These are phyloP conservation scores for Stenotaenia linearis DNA, from an alignment of 2,888 invertebrate species.

Conservation along the genomic window DNA sequence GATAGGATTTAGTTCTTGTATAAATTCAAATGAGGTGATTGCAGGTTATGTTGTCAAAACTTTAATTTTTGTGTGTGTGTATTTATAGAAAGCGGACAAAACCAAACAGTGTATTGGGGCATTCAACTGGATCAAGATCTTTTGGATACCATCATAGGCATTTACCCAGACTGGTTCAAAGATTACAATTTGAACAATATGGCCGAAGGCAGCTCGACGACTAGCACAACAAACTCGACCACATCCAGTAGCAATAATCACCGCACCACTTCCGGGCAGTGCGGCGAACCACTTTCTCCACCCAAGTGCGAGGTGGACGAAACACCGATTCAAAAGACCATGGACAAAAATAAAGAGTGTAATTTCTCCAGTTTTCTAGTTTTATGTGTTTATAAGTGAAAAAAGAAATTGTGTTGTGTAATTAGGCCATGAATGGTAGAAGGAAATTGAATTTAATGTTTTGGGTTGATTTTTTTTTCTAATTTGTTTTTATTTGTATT, in stretches of 20 bases:
- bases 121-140: slow-evolving; percentile 88
- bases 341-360: slow-evolving; percentile 98
- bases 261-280: neutral
- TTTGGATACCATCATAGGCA: slow-evolving; percentile 82
- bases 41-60: neutral
- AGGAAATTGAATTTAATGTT: neutral
- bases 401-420: neutral
- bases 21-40: neutral
- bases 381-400: too few species aligned
- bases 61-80: neutral
- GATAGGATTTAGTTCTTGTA: neutral
- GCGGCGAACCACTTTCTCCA: slow-evolving; percentile 56
- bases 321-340: slow-evolving; percentile 82
- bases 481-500: slow-evolving; percentile 39
- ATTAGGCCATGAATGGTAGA: too few species aligned
- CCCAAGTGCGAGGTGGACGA: slow-evolving; percentile 91
- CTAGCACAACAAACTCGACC: slow-evolving; percentile 37
- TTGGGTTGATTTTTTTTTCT: neutral
- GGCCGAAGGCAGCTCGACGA: slow-evolving; percentile 40
- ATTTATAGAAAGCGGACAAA: slow-evolving; percentile 35
- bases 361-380: slow-evolving; percentile 53
- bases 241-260: neutral
- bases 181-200: slow-evolving; percentile 38
- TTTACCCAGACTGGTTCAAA: slow-evolving; percentile 85
- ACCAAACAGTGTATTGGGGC: slow-evolving; percentile 58